Conservation (phyloP, 2,888 invertebrate species). For the Atrina japonica region DNA sequence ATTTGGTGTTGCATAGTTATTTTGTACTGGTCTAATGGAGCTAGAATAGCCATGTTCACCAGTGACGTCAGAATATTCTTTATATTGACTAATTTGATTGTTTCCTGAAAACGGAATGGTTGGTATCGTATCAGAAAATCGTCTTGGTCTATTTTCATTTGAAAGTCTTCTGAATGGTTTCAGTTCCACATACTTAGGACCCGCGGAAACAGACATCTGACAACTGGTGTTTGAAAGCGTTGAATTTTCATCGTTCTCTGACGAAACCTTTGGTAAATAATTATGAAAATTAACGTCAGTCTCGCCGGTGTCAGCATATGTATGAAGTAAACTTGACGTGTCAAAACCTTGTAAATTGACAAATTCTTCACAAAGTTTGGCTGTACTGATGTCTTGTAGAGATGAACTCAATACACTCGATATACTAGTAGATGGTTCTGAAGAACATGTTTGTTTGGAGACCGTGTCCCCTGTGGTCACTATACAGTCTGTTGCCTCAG, state of each 20-base stretch:
- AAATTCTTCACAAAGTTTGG: constrained; percentile 35
- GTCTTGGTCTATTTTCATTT: constrained; percentile 20
- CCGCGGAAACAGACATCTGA: constrained; percentile 28
- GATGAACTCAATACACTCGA: constrained; percentile 2
- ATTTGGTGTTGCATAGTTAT: neutral
- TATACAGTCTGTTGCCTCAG: constrained; percentile 17
- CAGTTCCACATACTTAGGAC: constrained; percentile 61
- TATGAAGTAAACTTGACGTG: constrained; percentile 13
- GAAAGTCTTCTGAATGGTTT: constrained; percentile 52
- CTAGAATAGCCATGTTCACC: constrained; percentile 2
- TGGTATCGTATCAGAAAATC: constrained; percentile 5
- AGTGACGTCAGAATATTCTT: constrained; percentile 4
- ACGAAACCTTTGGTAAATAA: constrained; percentile 23
- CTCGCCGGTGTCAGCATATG: constrained; percentile 19
- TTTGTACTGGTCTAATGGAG: neutral
- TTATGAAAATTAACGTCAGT: constrained; percentile 37
- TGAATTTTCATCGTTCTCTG: constrained; percentile 26
- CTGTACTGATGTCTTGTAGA: constrained; percentile 13
- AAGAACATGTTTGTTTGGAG: neutral
- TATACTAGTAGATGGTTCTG: neutral
- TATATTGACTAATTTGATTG: constrained; percentile 9
- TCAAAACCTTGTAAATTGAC: constrained; percentile 30
- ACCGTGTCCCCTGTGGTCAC: neutral
- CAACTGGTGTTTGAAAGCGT: constrained; percentile 16
- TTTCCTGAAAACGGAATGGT: constrained; percentile 4